phyloP scores from a whole-genome alignment of 2,888 invertebrate species.

The Orchesellides sinensis region DNA sequence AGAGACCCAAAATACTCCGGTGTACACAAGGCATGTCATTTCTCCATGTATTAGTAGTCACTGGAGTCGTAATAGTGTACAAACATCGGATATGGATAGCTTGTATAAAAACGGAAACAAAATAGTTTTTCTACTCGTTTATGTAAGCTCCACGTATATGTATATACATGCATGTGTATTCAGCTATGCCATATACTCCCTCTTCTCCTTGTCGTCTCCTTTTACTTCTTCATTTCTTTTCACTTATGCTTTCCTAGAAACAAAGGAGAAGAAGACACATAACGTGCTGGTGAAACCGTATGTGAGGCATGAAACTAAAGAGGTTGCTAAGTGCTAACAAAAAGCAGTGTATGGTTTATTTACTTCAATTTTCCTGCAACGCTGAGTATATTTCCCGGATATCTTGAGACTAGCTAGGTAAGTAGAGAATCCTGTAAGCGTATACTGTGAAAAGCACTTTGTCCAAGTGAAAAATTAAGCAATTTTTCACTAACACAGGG shows the following conservation, averaged over 20 bases:
- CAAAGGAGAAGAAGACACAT: constrained; percentile 41
- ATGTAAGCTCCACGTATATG: background rate
- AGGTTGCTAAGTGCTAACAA: constrained; percentile 61
- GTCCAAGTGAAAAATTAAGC: constrained; percentile 56
- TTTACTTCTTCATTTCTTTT: constrained; percentile 14
- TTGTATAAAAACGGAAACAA: too few relatives aligned
- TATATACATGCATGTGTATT: background rate
- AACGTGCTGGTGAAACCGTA: constrained; percentile 34
- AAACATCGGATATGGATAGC: too few relatives aligned
- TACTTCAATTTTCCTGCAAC: background rate
- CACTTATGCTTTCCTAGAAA: constrained; percentile 14
- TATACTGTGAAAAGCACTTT: constrained; percentile 18
- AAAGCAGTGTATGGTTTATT: constrained; percentile 37
- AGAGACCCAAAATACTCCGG: constrained; percentile 6
- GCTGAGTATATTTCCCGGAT: background rate
- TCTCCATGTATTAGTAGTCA: background rate
- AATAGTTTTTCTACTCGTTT: too few relatives aligned
- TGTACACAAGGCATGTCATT: background rate
- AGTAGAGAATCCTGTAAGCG: background rate
- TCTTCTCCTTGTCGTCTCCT: background rate
- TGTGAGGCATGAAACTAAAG: constrained; percentile 64
- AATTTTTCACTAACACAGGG: constrained; percentile 50
- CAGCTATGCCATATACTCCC: background rate
- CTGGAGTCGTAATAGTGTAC: background rate
- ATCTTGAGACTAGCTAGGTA: background rate